Percentiles rank a stretch among this genome's conserved stretches.
Conservation (phyloP, 2,797 vertebrate genomes). For the Champsocephalus esox region DNA sequence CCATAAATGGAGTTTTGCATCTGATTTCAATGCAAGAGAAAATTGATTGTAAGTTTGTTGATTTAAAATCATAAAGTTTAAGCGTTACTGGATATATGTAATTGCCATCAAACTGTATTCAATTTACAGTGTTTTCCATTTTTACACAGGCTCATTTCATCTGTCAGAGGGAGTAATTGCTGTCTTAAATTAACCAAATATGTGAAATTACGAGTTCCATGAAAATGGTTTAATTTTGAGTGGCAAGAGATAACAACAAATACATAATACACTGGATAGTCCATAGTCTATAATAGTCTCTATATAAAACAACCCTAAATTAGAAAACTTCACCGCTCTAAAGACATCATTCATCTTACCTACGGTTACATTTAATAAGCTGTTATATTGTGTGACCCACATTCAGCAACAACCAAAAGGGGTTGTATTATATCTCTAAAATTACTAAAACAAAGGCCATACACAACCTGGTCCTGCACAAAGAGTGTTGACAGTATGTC, state of each 20-base stretch:
- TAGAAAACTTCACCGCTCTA: neutral
- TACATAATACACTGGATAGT: neutral
- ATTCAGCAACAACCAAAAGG: neutral
- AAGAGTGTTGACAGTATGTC: slow-evolving; percentile 2
- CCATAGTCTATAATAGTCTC: neutral
- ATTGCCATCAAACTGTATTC: neutral
- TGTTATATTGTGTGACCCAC: neutral
- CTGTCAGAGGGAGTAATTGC: neutral
- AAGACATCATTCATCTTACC: neutral
- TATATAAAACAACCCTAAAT: slow-evolving; percentile 3
- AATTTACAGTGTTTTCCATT: neutral
- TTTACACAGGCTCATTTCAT: slow-evolving; percentile 8
- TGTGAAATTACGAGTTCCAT: neutral
- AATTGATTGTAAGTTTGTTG: neutral
- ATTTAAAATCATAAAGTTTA: slow-evolving; percentile 1
- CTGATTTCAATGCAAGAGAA: neutral
- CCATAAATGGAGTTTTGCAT: neutral
- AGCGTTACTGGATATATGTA: neutral
- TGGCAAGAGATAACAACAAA: neutral
- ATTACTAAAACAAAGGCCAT: slow-evolving; percentile 8
- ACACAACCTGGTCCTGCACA: neutral
- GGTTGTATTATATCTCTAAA: neutral
- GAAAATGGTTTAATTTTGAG: neutral
- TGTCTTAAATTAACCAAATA: slow-evolving; percentile 18
- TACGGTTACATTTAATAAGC: neutral